Percentiles rank a stretch among this genome's conserved stretches.
Evolutionary conservation across 2,797 vertebrate genomes (phyloP).

Genomic region (Spinus pinus): DNA sequence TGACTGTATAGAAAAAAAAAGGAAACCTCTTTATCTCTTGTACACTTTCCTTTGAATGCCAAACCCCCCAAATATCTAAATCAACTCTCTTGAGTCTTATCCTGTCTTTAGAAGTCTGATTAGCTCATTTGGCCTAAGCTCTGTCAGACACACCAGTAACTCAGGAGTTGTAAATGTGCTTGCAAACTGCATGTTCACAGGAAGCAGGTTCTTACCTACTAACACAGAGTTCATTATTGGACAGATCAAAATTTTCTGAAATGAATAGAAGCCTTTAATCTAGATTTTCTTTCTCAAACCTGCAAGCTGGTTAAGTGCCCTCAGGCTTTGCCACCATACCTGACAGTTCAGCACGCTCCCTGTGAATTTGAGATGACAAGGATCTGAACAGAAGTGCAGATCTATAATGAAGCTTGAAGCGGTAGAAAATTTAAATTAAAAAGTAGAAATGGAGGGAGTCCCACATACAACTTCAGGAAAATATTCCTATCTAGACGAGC

Average conservation of each 20-base stretch:
- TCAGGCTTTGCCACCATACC: background rate
- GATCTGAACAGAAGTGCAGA: background rate
- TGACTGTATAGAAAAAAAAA: background rate
- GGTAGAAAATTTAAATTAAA: background rate
- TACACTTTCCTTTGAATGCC: background rate
- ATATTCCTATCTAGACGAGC: background rate
- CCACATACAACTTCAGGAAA: background rate
- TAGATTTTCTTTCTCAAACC: background rate
- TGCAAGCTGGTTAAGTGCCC: background rate
- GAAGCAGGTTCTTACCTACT: background rate
- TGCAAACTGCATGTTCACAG: background rate
- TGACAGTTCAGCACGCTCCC: background rate
- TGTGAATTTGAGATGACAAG: background rate
- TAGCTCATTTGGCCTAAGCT: background rate
- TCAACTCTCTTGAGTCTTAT: background rate
- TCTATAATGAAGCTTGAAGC: background rate
- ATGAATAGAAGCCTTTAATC: background rate
- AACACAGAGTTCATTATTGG: background rate
- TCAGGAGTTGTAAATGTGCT: background rate
- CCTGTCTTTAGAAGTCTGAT: background rate
- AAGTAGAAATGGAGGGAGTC: background rate
- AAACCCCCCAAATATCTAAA: background rate
- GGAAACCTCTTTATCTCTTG: background rate
- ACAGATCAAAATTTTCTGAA: background rate
- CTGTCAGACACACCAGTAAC: background rate